A percentile compares a stretch with the other conserved stretches of the same genome.
Conservation (phyloP, 2,888 invertebrate genomes). For the Polyploca ridens region DNA sequence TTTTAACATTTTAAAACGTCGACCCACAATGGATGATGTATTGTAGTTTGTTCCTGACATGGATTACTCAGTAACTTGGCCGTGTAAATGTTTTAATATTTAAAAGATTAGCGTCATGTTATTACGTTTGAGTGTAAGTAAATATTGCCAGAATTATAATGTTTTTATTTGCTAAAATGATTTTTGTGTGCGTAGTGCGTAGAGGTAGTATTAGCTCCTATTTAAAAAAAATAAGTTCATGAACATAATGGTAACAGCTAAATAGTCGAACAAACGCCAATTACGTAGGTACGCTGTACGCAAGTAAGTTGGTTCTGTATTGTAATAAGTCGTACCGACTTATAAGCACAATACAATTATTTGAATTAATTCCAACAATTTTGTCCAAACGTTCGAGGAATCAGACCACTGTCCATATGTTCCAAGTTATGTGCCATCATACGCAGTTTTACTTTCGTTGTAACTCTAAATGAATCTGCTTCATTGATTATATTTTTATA, state of each 20-base stretch:
- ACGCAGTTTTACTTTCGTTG: too few relatives aligned
- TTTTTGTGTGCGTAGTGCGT: too few relatives aligned
- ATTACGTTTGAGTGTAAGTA: conserved; percentile 55
- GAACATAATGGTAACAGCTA: neutral
- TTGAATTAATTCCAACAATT: neutral
- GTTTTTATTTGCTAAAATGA: conserved; percentile 60
- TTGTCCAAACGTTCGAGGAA: neutral
- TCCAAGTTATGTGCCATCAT: neutral
- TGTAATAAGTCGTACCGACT: too few relatives aligned
- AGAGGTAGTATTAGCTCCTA: too few relatives aligned
- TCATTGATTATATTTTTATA: neutral
- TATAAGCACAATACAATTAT: neutral
- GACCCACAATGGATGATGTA: conserved; percentile 72
- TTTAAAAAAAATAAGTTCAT: neutral
- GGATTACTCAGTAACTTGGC: conserved; percentile 66
- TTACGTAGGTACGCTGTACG: too few relatives aligned
- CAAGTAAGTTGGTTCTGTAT: too few relatives aligned
- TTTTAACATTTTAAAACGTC: conserved; percentile 82
- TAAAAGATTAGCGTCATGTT: conserved; percentile 82
- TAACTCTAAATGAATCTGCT: neutral
- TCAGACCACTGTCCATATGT: neutral
- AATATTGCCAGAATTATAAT: conserved; percentile 64
- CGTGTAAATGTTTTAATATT: conserved; percentile 82
- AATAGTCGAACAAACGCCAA: neutral
- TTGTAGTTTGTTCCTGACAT: conserved; percentile 65